Percentiles rank a stretch among this genome's conserved stretches.
phyloP scores from a whole-genome alignment of 2,113 vertebrate species.

The Taxidea taxus region DNA sequence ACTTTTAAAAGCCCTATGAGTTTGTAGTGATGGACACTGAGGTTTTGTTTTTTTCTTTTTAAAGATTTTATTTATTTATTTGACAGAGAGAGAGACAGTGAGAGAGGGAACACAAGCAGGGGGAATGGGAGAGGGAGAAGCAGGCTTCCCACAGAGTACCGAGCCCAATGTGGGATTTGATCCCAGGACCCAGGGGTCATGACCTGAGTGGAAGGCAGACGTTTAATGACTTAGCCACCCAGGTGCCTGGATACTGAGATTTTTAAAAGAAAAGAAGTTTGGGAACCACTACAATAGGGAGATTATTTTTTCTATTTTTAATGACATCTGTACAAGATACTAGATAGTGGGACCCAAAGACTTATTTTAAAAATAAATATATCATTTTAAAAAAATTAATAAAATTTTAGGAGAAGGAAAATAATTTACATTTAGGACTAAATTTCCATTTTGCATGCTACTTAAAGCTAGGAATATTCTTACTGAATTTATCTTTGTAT shows the following conservation, averaged over 20 bases:
- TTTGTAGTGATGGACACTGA: neutral
- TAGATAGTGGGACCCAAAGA: neutral
- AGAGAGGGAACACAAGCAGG: no score
- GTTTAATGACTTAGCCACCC: no score
- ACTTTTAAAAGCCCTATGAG: neutral
- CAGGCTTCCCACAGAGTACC: no score
- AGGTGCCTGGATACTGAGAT: neutral
- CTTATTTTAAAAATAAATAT: slow-evolving; percentile 27
- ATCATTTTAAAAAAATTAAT: neutral
- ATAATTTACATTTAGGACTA: neutral
- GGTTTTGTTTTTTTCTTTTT: no score
- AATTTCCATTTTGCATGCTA: neutral
- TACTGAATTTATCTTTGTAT: neutral
- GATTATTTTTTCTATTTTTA: slow-evolving; percentile 17
- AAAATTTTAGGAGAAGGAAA: slow-evolving; percentile 6
- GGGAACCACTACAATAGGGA: neutral
- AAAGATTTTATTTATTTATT: no score
- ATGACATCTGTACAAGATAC: neutral
- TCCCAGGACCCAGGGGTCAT: no score
- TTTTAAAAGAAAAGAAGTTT: neutral
- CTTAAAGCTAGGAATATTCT: neutral
- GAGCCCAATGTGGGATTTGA: no score
- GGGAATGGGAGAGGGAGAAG: no score
- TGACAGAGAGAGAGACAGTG: no score
- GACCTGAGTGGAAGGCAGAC: no score